Conservation (phyloP, 2,797 vertebrate species). For the Cheirogaleus major region DNA sequence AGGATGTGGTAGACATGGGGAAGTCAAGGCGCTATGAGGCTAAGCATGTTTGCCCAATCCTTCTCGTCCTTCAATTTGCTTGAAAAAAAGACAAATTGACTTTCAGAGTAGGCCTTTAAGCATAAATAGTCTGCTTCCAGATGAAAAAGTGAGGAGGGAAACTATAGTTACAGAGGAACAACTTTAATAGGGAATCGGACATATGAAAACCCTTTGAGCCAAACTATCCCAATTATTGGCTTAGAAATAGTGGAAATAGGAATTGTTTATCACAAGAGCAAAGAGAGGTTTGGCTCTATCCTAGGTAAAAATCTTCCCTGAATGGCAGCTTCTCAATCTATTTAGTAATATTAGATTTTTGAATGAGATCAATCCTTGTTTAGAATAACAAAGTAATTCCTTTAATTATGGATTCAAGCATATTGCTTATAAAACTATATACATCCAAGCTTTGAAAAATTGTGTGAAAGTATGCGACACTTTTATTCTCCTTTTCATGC, state of each 20-base stretch:
- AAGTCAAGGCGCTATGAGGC: neutral
- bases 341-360: neutral
- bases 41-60: neutral
- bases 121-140: neutral
- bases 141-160: neutral
- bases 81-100: neutral
- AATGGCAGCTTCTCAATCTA: neutral
- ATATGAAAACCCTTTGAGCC: neutral
- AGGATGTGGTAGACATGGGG: neutral
- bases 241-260: neutral
- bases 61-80: neutral
- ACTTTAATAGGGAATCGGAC: neutral
- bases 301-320: neutral
- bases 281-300: neutral
- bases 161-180: neutral
- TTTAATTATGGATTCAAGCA: neutral
- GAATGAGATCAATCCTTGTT: neutral
- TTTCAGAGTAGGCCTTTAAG: neutral
- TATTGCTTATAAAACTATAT: neutral
- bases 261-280: neutral
- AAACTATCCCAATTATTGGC: neutral
- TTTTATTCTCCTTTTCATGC: neutral
- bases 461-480: neutral
- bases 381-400: neutral
- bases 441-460: neutral